Percentiles rank a stretch among this genome's conserved stretches.
phyloP scores from a whole-genome alignment of 2,113 vertebrate species.

The Hippocampus mohnikei region DNA sequence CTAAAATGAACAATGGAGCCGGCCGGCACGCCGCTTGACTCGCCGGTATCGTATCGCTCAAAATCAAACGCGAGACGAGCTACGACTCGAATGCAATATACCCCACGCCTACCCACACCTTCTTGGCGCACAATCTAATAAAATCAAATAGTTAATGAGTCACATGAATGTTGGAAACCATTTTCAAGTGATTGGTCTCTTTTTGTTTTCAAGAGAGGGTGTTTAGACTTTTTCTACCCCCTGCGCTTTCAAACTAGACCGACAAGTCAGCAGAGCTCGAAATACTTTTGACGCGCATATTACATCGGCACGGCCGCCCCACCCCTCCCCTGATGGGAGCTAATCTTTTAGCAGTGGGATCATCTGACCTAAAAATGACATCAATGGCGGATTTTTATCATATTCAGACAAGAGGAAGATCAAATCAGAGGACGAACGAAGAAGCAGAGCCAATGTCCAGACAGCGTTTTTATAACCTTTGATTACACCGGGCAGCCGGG shows the following conservation, averaged over 20 bases:
- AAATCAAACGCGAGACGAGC: not conserved
- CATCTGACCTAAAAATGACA: slow-evolving; percentile 39
- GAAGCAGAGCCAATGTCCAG: not conserved
- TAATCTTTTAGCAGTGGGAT: slow-evolving; percentile 25
- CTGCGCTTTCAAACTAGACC: not conserved
- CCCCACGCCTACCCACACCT: not conserved
- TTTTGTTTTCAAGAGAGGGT: too few relatives aligned
- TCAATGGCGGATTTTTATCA: slow-evolving; percentile 26
- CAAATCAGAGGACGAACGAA: not conserved
- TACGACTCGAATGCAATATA: slow-evolving; percentile 31
- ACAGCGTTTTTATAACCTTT: slow-evolving; percentile 22
- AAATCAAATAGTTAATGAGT: not conserved
- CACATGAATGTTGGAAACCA: too few relatives aligned
- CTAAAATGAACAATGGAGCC: slow-evolving; percentile 46
- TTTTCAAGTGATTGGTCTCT: too few relatives aligned
- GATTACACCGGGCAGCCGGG: slow-evolving; percentile 46
- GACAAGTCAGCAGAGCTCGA: not conserved
- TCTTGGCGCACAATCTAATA: slow-evolving; percentile 38
- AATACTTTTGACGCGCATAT: not conserved
- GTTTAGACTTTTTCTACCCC: not conserved
- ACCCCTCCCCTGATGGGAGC: slow-evolving; percentile 7
- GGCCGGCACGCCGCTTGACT: not conserved
- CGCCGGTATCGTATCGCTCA: not conserved
- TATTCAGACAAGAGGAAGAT: slow-evolving; percentile 7
- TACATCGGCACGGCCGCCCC: not conserved